Conservation (phyloP, 2,888 invertebrate species). For the Ptilodon capucinus region DNA sequence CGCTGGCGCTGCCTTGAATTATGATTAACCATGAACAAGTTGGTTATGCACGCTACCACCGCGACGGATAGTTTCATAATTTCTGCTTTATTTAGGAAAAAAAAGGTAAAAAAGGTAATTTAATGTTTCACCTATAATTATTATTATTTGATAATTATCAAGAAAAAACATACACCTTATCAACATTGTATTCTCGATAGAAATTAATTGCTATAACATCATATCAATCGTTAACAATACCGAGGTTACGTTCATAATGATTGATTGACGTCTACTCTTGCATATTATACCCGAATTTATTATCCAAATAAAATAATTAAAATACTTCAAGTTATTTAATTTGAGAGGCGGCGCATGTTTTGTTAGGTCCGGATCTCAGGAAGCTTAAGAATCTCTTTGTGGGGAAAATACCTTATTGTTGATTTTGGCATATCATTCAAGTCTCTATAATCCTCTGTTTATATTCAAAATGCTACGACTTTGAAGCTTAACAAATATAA, state of each 20-base stretch:
- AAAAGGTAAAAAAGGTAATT: too few species aligned
- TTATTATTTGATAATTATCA: too few species aligned
- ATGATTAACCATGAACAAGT: constrained; percentile 53
- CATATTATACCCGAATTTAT: constrained; percentile 6
- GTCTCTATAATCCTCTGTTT: too few species aligned
- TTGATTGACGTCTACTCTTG: constrained; percentile 30
- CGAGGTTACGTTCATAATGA: constrained; percentile 8
- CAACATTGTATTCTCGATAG: too few species aligned
- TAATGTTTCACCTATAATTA: background rate
- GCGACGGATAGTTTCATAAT: constrained; percentile 25
- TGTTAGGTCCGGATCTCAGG: constrained; percentile 18
- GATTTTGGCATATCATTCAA: too few species aligned
- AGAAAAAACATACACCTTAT: too few species aligned
- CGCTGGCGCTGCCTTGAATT: constrained; percentile 54
- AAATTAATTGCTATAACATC: too few species aligned
- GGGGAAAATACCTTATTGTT: constrained; percentile 1
- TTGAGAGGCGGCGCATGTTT: constrained; percentile 18
- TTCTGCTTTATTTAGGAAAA: constrained; percentile 7
- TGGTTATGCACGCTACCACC: constrained; percentile 63
- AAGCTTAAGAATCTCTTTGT: constrained; percentile 22
- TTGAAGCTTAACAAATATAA: too few species aligned
- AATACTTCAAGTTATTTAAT: constrained; percentile 26
- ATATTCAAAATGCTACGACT: too few species aligned
- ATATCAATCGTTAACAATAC: too few species aligned
- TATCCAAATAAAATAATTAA: constrained; percentile 18